Percentiles rank a stretch among this genome's conserved stretches.
These are phyloP conservation scores for Sandelia bainsii DNA, from an alignment of 2,797 vertebrate species.

Conservation along the genomic window DNA sequence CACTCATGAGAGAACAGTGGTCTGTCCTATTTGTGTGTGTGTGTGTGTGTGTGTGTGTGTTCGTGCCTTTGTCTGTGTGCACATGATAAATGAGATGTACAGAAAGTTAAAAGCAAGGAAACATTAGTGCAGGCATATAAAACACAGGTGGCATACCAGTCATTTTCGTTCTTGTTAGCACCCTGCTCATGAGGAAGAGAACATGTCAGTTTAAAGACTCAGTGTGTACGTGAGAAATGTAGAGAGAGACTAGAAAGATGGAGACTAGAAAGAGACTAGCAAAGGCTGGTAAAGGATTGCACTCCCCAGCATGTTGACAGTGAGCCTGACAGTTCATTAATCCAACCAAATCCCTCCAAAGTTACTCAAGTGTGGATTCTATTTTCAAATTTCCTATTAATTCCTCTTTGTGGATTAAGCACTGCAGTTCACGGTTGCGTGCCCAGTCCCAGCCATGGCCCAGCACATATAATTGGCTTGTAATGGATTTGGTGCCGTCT, in stretches of 20 bases:
- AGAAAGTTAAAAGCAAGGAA: slow-evolving; percentile 53
- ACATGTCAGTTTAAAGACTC: slow-evolving; percentile 62
- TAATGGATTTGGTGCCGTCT: slow-evolving; percentile 84
- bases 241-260: slow-evolving; percentile 54
- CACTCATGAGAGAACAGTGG: slow-evolving; percentile 60
- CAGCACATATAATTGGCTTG: slow-evolving; percentile 83
- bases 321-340: slow-evolving; percentile 86
- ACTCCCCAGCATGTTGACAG: slow-evolving; percentile 82
- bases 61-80: slow-evolving; percentile 17
- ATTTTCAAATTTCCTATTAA: slow-evolving; percentile 87
- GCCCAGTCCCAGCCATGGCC: slow-evolving; percentile 73
- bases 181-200: slow-evolving; percentile 48
- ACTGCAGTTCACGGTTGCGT: slow-evolving; percentile 79
- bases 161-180: slow-evolving; percentile 55
- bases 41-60: slow-evolving; percentile 18
- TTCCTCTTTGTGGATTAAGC: slow-evolving; percentile 87
- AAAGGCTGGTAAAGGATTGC: slow-evolving; percentile 80
- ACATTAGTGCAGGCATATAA: slow-evolving; percentile 63
- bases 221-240: slow-evolving; percentile 42
- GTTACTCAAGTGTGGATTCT: slow-evolving; percentile 86
- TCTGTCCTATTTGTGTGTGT: slow-evolving; percentile 43
- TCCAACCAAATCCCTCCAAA: slow-evolving; percentile 86
- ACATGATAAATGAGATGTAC: slow-evolving; percentile 56
- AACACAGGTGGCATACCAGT: slow-evolving; percentile 51
- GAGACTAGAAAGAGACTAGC: slow-evolving; percentile 65